Evolutionary conservation across 2,797 vertebrate genomes (phyloP).

Genomic region (Chlorospingus semifuscus): DNA sequence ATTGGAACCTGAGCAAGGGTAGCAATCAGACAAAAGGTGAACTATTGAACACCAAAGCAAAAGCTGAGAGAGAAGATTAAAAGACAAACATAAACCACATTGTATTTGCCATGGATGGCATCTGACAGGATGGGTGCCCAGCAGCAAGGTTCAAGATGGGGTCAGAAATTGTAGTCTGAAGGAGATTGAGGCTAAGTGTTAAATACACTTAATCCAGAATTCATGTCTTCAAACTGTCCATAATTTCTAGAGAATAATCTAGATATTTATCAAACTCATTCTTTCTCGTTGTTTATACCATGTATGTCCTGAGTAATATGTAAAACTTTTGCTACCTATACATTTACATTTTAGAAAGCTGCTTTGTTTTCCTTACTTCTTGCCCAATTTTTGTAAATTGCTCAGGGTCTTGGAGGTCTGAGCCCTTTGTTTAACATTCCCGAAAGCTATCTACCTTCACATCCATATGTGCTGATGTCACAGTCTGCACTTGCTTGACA

Average conservation of each 20-base stretch:
- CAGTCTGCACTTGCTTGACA: background rate
- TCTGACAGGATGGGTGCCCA: background rate
- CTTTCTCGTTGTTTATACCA: background rate
- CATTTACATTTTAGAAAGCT: background rate
- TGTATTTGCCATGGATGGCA: background rate
- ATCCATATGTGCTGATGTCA: background rate
- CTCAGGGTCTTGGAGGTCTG: background rate
- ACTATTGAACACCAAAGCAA: background rate
- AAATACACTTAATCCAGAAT: background rate
- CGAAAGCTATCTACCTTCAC: background rate
- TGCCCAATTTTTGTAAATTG: background rate
- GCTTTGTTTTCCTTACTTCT: background rate
- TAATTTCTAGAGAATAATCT: background rate
- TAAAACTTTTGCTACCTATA: background rate
- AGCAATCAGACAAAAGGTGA: slow-evolving; percentile 12
- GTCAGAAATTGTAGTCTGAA: background rate
- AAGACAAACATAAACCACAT: background rate
- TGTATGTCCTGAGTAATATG: background rate
- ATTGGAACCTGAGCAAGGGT: background rate
- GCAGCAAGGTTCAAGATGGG: background rate
- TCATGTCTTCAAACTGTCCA: background rate
- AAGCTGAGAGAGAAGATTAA: background rate
- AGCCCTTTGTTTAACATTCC: background rate
- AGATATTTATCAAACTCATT: background rate
- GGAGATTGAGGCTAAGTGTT: background rate